Evolutionary conservation across 2,113 vertebrate genomes (phyloP).

Genomic region (Murina feae): DNA sequence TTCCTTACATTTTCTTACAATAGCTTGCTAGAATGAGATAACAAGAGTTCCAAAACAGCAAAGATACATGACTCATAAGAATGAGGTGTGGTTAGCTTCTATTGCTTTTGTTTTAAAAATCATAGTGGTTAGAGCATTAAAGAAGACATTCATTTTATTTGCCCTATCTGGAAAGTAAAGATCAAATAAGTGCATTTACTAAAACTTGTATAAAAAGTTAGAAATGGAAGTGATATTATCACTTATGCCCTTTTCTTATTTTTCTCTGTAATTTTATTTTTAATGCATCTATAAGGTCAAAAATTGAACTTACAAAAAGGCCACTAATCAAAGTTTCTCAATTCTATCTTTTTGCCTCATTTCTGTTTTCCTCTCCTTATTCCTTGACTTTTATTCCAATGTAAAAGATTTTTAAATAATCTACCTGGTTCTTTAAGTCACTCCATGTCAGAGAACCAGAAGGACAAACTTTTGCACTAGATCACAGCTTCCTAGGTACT

Average conservation of each 20-base stretch:
- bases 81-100: background rate
- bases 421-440: background rate
- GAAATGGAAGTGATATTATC: background rate
- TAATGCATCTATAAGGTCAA: background rate
- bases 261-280: background rate
- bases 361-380: background rate
- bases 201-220: background rate
- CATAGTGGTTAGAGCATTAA: background rate
- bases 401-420: background rate
- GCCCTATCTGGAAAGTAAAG: background rate
- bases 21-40: background rate
- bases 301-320: background rate
- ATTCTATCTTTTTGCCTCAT: background rate
- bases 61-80: background rate
- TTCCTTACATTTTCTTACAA: background rate
- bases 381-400: background rate
- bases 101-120: conserved; percentile 7
- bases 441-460: background rate
- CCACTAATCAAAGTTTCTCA: background rate
- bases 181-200: background rate
- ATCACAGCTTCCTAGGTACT: background rate
- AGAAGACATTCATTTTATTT: background rate
- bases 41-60: background rate
- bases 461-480: background rate
- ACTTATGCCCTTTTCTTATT: background rate